phyloP scores from a whole-genome alignment of 2,113 vertebrate species.

The Phrynosoma blainvillii region DNA sequence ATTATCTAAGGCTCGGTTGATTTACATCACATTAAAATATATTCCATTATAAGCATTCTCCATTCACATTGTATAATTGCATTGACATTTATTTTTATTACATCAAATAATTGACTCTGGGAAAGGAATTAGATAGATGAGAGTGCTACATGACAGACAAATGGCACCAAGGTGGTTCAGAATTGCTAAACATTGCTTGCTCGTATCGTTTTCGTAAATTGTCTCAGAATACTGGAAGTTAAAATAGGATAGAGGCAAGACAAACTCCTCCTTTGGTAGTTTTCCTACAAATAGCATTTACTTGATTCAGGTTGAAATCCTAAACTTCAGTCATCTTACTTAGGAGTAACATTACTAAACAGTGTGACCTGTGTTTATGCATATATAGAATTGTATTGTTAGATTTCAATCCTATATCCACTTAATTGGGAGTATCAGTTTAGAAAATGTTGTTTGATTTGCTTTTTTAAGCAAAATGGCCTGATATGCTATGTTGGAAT shows the following conservation, averaged over 20 bases:
- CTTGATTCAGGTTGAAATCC: background rate
- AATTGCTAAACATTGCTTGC: constrained; percentile 14
- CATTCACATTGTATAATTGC: constrained; percentile 61
- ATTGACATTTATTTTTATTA: constrained; percentile 61
- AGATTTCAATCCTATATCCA: background rate
- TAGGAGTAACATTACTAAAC: too few species aligned
- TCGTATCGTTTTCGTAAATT: constrained; percentile 18
- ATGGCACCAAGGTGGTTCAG: constrained; percentile 46
- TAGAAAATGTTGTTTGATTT: background rate
- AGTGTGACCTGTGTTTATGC: too few species aligned
- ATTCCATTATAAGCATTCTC: constrained; percentile 57
- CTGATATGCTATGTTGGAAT: background rate
- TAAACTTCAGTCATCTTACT: background rate
- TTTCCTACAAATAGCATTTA: constrained; percentile 16
- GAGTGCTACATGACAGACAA: constrained; percentile 30
- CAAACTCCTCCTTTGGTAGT: background rate
- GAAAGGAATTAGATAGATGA: constrained; percentile 54
- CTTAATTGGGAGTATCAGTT: background rate
- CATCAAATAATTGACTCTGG: constrained; percentile 55
- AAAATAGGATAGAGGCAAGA: background rate
- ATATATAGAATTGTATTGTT: background rate
- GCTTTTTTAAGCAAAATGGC: background rate
- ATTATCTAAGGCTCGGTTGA: constrained; percentile 57
- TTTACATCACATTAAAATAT: constrained; percentile 60
- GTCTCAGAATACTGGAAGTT: background rate